These are phyloP conservation scores for Tribolium freemani DNA, from an alignment of 2,888 invertebrate genomes.

Conservation along the genomic window DNA sequence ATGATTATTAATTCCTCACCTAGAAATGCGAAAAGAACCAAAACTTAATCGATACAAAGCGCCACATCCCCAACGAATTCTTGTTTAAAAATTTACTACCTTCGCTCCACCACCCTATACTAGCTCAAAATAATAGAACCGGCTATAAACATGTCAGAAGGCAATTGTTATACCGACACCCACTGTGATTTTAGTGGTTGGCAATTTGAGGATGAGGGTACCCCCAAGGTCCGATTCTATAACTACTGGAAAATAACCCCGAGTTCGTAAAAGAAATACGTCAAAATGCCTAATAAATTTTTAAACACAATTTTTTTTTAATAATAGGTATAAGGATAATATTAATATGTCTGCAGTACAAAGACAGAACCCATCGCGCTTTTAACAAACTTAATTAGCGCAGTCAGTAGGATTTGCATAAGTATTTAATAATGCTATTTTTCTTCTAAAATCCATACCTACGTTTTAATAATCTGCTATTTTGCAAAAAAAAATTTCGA, in stretches of 20 bases:
- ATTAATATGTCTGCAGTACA: too few relatives aligned
- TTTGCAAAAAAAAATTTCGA: too few relatives aligned
- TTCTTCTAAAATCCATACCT: too few relatives aligned
- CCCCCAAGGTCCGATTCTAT: not conserved
- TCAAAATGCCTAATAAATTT: not conserved
- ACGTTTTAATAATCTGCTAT: too few relatives aligned
- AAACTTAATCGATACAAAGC: not conserved
- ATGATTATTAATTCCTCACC: not conserved
- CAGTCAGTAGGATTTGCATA: too few relatives aligned
- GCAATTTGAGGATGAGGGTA: conserved; percentile 1
- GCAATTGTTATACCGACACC: conserved; percentile 40
- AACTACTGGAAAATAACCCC: conserved; percentile 18
- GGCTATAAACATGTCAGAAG: conserved; percentile 40
- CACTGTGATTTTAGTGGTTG: conserved; percentile 35
- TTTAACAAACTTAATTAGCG: not conserved
- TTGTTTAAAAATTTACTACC: conserved; percentile 37
- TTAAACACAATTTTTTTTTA: not conserved
- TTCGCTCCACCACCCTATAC: conserved; percentile 35
- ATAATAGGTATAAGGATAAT: not conserved
- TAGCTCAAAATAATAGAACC: conserved; percentile 38
- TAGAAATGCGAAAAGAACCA: not conserved
- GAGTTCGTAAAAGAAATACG: conserved; percentile 1
- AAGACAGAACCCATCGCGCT: too few relatives aligned
- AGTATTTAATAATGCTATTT: too few relatives aligned
- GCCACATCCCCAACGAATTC: conserved; percentile 14